A percentile compares a stretch with the other conserved stretches of the same genome.
These are phyloP conservation scores for Ceratotherium simum DNA, from an alignment of 2,113 vertebrate genomes.

Conservation along the genomic window DNA sequence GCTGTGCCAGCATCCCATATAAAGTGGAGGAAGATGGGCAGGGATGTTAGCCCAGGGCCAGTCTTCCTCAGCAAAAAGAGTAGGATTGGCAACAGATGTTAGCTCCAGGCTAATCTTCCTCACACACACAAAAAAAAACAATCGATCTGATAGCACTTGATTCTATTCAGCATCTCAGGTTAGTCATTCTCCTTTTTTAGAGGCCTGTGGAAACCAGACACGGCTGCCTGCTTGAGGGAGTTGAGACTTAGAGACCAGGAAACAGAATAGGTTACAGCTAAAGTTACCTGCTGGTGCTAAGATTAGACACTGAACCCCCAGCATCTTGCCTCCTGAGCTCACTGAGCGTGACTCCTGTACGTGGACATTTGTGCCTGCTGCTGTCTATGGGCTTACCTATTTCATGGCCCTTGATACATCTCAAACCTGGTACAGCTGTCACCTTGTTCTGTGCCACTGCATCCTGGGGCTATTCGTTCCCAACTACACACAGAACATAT, in stretches of 20 bases:
- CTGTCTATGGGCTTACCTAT: rapidly evolving
- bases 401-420: rapidly evolving
- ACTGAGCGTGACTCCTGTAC: no score
- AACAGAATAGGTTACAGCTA: background rate
- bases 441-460: background rate
- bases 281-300: background rate
- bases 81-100: no score
- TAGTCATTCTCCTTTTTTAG: background rate
- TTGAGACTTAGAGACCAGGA: background rate
- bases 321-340: background rate
- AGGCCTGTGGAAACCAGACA: background rate
- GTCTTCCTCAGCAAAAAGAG: no score
- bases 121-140: background rate
- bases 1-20: no score
- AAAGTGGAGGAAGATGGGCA: no score
- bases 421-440: background rate
- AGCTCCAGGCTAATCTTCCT: no score
- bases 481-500: background rate
- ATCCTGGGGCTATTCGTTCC: background rate
- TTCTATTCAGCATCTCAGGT: background rate
- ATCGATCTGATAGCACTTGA: background rate
- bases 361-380: rapidly evolving
- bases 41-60: no score
- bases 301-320: background rate
- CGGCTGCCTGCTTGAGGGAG: background rate